Evolutionary conservation across 1,140 invertebrate species (phyloP), one percentile per base, ranked within the genome.

Genomic region (Leptinotarsa undecemlineata): DNA sequence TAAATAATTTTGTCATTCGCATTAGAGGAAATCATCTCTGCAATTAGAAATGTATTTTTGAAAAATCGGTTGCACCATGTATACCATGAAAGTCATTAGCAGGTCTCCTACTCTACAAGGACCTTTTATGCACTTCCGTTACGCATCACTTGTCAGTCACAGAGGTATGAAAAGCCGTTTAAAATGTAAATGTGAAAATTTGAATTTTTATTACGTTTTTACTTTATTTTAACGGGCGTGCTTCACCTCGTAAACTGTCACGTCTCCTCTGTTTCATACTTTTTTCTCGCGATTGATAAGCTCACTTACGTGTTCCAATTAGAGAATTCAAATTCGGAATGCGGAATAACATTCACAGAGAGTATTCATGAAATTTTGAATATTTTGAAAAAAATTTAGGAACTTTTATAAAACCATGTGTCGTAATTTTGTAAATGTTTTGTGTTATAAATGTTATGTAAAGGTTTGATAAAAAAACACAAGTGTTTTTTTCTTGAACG

Each of bases 121-220:
- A 2, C 15, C 51, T 57, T 57, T 57, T 17, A 57, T 57, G n/a
- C 51, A 57, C 51, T 57, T 57, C 51, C 51, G 51, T 17, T 57
- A 68, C 33, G 67, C 67, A 47, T 82, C 78, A 79, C 79, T 81
- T 80, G 80, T 81, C 76, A 81, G 81, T 80, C 80, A 80, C 78
- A 79, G 77, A 78, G 80, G 80, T 82, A 82, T 81, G 81, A 82
- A 81, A 80, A 82, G 79, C 80, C 81, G 81, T 82, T 82, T 80
- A 82, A 82, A 82, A 82, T 82, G 81, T 79, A 82, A 82, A 82
- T 82, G 61, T 68, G 61, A 73, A 80, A 82, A 82, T 82, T 82
- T 81, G 81, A 82, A 82, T 82, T 82, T 81, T 82, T 82, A 82
- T 82, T 82, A 77, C 76, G 72, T 64, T 64, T 60, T 61, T 69